phyloP scores from a whole-genome alignment of 2,113 vertebrate genomes.

The Chlorocebus sabaeus region DNA sequence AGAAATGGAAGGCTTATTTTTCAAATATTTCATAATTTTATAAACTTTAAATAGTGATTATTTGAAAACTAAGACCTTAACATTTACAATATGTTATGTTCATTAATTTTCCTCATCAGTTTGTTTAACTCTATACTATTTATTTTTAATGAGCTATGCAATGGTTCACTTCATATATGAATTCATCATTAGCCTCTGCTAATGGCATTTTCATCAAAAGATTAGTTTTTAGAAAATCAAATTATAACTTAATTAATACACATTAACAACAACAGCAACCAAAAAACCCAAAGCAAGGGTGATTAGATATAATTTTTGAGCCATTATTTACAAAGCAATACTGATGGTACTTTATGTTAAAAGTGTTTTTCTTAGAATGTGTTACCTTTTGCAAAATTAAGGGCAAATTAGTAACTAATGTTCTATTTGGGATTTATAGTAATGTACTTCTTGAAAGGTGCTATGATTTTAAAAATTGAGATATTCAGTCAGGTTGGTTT shows the following conservation, averaged over 20 bases:
- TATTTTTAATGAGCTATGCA: slow-evolving; percentile 64
- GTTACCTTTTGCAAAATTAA: not conserved
- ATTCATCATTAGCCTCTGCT: slow-evolving; percentile 61
- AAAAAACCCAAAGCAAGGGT: slow-evolving; percentile 14
- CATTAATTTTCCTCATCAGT: slow-evolving; percentile 55
- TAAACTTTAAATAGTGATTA: not conserved
- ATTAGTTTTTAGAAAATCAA: slow-evolving; percentile 68
- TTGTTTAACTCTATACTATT: slow-evolving; percentile 43
- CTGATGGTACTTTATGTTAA: not conserved
- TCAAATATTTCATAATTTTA: not conserved
- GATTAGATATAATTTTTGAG: slow-evolving; percentile 24
- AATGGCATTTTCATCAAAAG: slow-evolving; percentile 64
- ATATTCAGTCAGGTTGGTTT: not conserved
- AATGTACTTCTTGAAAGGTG: not conserved
- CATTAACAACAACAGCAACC: slow-evolving; percentile 35
- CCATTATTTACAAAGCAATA: slow-evolving; percentile 23
- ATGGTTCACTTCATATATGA: slow-evolving; percentile 59
- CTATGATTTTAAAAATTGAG: not conserved
- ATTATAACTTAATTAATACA: slow-evolving; percentile 67
- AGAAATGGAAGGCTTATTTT: not conserved
- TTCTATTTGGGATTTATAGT: not conserved
- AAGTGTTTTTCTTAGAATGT: not conserved
- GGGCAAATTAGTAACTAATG: not conserved
- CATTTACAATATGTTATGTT: slow-evolving; percentile 6
- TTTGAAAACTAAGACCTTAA: slow-evolving; percentile 12